A percentile compares a stretch with the other conserved stretches of the same genome.
phyloP scores from a whole-genome alignment of 2,888 invertebrate genomes.

The Drosophila recens region DNA sequence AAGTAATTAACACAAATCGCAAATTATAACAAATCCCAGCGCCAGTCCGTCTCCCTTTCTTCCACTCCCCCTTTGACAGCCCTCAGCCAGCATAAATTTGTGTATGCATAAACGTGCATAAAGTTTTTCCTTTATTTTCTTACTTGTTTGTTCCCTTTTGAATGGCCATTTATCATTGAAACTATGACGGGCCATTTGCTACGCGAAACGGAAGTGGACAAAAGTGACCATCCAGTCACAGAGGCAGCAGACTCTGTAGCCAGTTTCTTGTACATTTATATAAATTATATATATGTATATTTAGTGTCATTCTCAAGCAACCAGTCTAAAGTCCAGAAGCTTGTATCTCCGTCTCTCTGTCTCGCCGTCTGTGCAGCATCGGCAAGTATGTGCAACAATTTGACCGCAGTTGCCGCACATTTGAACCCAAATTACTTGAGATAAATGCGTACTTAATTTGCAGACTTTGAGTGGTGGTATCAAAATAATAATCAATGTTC shows the following conservation, averaged over 20 bases:
- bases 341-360: background rate
- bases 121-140: constrained; percentile 54
- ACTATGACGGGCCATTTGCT: constrained; percentile 75
- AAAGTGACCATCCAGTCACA: constrained; percentile 52
- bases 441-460: constrained; percentile 80
- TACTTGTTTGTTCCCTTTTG: constrained; percentile 40
- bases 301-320: constrained; percentile 69
- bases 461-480: constrained; percentile 79
- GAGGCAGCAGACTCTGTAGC: constrained; percentile 41
- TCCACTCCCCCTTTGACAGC: constrained; percentile 11
- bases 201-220: constrained; percentile 63
- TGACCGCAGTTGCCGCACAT: constrained; percentile 79
- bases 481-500: constrained; percentile 78
- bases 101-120: constrained; percentile 28
- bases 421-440: constrained; percentile 79
- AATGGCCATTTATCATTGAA: constrained; percentile 73
- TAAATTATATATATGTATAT: constrained; percentile 35
- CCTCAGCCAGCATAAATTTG: constrained; percentile 25
- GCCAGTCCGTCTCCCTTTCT: constrained; percentile 23
- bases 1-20: constrained; percentile 77
- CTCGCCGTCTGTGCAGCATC: constrained; percentile 7
- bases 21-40: constrained; percentile 70
- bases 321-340: constrained; percentile 36
- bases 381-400: constrained; percentile 71
- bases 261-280: constrained; percentile 54